Evolutionary conservation across 2,113 vertebrate species (phyloP), one percentile per base, ranked within the genome.

Genomic region (Coracopsis vasa): DNA sequence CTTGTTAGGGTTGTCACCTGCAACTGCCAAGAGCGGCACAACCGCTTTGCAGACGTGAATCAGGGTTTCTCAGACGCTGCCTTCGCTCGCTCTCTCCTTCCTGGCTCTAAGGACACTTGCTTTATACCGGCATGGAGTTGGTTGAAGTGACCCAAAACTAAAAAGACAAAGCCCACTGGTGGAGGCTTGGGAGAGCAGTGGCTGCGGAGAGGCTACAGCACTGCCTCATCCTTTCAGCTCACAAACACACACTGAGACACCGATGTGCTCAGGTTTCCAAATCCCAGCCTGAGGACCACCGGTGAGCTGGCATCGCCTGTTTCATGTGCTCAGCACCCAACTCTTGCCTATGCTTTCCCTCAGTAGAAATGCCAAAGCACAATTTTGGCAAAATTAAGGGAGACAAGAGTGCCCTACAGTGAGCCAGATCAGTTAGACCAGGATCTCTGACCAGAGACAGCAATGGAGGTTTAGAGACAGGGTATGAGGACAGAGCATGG

Each of bases 1-100:
- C 97, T 86, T 66, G 89, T 97, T 91, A 82, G 80, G 88, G 87
- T 48, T 72, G 97, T 98, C 98, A 98, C 98, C 97, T 98, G 98
- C 98, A 94, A 95, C 93, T 92, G 95, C 61, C 79, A n/a, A 37
- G n/a, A 69, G 51, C 16, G 4, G 62, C 84, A 69, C 81, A 13
- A 27, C 2, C 3, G 3, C 70, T 51, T 54, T 33, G 94, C 60
- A 51, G 66, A 42, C 31, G 29, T n/a, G 77, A 20, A 58, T 16
- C 6, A 1, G 16, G 14, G 54, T 25, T 83, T 64, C 58, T 71
- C 45, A 61, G 39, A 6, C 6, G 1, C 37, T 0, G 41, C 54
- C 60, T 64, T 5, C 13, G 3, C 61, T 56, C 1, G 2, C 18
- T 25, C 15, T 19, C 81, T 23, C 37, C 37, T 21, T 21, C 60